Conservation (phyloP, 1,140 invertebrate genomes). For the Bicyclus anynana region DNA sequence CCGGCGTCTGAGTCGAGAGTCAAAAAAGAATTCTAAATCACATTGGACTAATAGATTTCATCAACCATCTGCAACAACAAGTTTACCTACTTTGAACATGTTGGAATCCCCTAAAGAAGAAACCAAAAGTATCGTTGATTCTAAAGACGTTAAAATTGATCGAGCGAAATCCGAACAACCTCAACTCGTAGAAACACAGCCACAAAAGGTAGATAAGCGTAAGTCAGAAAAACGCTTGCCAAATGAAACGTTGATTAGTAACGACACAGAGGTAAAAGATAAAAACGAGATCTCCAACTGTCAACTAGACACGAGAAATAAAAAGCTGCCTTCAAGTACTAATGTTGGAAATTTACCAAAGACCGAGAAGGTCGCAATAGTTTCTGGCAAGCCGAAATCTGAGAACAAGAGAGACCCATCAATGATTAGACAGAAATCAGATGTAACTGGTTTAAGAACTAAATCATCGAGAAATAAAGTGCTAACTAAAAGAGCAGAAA, state of each 20-base stretch:
- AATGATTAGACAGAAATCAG: slow-evolving; percentile 79
- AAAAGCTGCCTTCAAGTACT: neutral
- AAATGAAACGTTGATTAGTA: neutral
- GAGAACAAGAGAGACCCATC: slow-evolving; percentile 51
- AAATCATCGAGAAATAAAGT: slow-evolving; percentile 61
- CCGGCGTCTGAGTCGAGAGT: slow-evolving; percentile 73
- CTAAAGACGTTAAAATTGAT: slow-evolving; percentile 35
- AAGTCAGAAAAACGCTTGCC: neutral
- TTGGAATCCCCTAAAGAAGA: slow-evolving; percentile 76
- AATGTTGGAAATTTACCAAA: slow-evolving; percentile 11
- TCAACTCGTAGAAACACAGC: slow-evolving; percentile 32
- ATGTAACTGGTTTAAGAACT: slow-evolving; percentile 79
- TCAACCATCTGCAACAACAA: slow-evolving; percentile 82
- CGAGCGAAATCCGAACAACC: slow-evolving; percentile 63
- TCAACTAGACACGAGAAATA: neutral
- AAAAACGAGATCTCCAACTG: neutral
- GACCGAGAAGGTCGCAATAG: slow-evolving; percentile 32
- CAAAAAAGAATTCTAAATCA: slow-evolving; percentile 76
- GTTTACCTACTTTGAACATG: slow-evolving; percentile 80
- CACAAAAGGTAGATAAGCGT: slow-evolving; percentile 4
- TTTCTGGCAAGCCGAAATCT: slow-evolving; percentile 34
- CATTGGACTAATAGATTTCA: slow-evolving; percentile 82
- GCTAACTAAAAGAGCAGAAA: slow-evolving; percentile 46
- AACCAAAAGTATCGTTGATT: slow-evolving; percentile 37
- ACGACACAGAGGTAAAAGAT: neutral